Percentiles rank a stretch among this genome's conserved stretches.
phyloP scores from a whole-genome alignment of 2,888 invertebrate genomes.

The Keiferia lycopersicella region DNA sequence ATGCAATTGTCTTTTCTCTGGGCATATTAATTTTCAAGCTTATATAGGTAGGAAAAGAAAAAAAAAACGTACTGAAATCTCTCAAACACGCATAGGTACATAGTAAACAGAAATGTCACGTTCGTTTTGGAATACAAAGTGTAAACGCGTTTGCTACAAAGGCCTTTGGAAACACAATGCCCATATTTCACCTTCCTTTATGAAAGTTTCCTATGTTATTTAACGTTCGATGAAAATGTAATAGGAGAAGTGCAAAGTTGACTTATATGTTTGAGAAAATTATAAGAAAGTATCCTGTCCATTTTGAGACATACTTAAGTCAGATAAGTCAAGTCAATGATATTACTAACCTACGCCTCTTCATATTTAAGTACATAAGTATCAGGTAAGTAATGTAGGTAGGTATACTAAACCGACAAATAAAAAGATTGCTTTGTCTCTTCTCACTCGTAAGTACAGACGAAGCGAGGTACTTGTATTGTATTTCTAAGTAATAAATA shows the following conservation, averaged over 20 bases:
- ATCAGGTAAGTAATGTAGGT: neutral
- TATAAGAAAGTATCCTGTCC: no score
- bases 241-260: neutral
- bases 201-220: slow-evolving; percentile 6
- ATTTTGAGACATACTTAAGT: no score
- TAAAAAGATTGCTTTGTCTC: neutral
- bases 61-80: no score
- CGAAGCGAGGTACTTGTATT: neutral
- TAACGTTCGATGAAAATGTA: neutral
- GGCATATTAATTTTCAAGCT: no score
- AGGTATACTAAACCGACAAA: neutral
- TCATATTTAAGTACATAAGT: no score
- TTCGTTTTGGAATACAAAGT: slow-evolving; percentile 30
- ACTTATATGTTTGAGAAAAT: no score
- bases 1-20: no score
- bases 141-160: slow-evolving; percentile 41
- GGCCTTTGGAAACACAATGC: slow-evolving; percentile 53
- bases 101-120: slow-evolving; percentile 22
- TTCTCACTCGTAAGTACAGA: neutral
- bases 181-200: slow-evolving; percentile 26
- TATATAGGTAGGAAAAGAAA: no score
- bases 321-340: no score
- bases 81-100: no score
- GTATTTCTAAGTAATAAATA: neutral
- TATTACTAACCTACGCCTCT: no score